phyloP scores from a whole-genome alignment of 2,888 invertebrate species.

The Dione juno region DNA sequence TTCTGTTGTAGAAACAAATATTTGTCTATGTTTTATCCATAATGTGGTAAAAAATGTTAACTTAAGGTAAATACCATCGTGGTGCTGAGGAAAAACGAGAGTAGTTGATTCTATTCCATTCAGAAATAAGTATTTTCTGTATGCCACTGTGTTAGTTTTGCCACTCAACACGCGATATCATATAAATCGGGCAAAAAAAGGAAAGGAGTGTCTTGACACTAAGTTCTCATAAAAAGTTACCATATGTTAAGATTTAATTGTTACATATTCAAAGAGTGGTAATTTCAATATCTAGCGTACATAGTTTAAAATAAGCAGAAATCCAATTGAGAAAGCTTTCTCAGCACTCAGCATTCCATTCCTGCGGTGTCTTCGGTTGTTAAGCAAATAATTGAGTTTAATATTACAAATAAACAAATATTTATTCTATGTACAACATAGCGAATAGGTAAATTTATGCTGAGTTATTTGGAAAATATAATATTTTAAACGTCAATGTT shows the following conservation, averaged over 20 bases:
- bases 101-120: no score
- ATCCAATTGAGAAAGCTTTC: conserved; percentile 13
- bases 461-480: background rate
- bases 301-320: conserved; percentile 22
- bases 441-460: background rate
- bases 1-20: no score
- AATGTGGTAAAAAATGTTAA: no score
- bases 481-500: background rate
- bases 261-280: background rate
- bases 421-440: conserved; percentile 19
- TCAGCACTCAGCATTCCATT: conserved; percentile 17
- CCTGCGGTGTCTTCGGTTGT: background rate
- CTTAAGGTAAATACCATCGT: no score
- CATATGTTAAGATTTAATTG: background rate
- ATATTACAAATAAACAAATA: conserved; percentile 11
- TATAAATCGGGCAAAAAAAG: no score
- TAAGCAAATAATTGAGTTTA: conserved; percentile 10
- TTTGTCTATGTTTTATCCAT: no score
- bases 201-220: background rate
- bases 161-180: no score
- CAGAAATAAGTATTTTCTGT: no score
- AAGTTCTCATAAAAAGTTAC: background rate
- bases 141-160: no score
- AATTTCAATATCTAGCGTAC: background rate
- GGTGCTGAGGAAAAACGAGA: no score